phyloP scores from a whole-genome alignment of 1,140 invertebrate species.

The Drosophila burlai region DNA sequence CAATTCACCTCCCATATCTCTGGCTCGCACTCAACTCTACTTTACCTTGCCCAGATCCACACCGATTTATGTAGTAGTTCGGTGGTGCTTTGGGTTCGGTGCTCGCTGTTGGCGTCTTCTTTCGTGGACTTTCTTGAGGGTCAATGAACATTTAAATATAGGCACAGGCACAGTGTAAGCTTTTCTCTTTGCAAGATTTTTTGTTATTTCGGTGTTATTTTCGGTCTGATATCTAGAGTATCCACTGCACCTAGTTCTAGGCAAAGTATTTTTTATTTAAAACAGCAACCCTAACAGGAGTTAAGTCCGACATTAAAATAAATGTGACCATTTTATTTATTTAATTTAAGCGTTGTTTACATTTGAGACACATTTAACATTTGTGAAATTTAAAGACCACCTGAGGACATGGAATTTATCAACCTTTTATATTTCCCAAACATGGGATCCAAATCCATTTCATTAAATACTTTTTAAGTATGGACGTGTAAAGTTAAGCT shows the following conservation, averaged over 20 bases:
- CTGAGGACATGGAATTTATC: too few species aligned
- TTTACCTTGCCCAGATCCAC: neutral
- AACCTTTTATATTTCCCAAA: neutral
- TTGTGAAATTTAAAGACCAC: neutral
- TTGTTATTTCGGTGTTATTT: slow-evolving; percentile 35
- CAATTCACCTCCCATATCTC: neutral
- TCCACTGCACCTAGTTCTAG: slow-evolving; percentile 34
- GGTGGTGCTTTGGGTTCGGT: slow-evolving; percentile 14
- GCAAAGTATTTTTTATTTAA: neutral
- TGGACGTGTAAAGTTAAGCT: too few species aligned
- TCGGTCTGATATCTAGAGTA: slow-evolving; percentile 25
- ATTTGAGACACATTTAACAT: neutral
- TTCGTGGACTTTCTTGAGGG: slow-evolving; percentile 37
- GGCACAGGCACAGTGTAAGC: slow-evolving; percentile 67
- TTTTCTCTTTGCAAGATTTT: slow-evolving; percentile 48
- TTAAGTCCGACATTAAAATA: too few species aligned
- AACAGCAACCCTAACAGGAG: neutral
- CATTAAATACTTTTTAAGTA: neutral
- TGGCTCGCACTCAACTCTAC: neutral
- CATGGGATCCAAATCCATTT: neutral
- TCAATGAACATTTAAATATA: slow-evolving; percentile 76
- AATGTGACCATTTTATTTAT: too few species aligned
- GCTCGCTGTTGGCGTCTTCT: slow-evolving; percentile 30
- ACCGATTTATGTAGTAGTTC: neutral
- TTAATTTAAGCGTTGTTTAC: neutral